Evolutionary conservation across 2,888 invertebrate genomes (phyloP), one percentile per base, ranked within the genome.

Genomic region (Portevinia maculata): DNA sequence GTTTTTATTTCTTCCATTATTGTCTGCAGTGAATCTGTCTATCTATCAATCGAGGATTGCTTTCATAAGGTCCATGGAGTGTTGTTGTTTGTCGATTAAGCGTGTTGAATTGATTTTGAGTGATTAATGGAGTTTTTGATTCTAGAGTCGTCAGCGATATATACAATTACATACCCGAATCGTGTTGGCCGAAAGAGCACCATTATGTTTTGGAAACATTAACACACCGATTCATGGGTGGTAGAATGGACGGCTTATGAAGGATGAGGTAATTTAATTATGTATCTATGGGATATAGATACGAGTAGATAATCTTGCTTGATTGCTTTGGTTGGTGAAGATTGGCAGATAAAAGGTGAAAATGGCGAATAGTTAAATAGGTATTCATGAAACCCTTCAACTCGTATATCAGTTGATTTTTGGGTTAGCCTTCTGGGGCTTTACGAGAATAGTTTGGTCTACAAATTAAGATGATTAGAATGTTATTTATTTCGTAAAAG

Each of bases 71-170:
- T 69, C 11, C 41, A 32, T 41, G 52, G 44, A 64, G 73, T 73
- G 73, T 55, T 73, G 64, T 74, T 74, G 74, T 74, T 74, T 64
- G 74, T 65, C 74, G 64, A 74, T 65, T 74, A 74, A 74, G 74
- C 64, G 74, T 74, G 57, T 74, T 65, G 74, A 74, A 74, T 74
- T 74, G 74, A 74, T 65, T 74, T 64, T 64, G 60, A 67, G 59
- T 75, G 75, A 75, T 75, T 67, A 75, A 75, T 75, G 75, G 67
- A 59, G 13, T 30, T 24, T 30, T 64, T 30, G 37, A 46, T 64
- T 48, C 34, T 24, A 30, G 11, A 44, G 11, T 37, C 64, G 39
- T 39, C 34, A 48, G 11, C 39, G 39, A 71, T 52, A 39, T 5
- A 24, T 37, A 59, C 9, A 24, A 30, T n/a, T 30, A 24, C 24